Evolutionary conservation across 2,113 vertebrate species (phyloP), one percentile per base, ranked within the genome.

Genomic region (Ctenomys sociabilis): DNA sequence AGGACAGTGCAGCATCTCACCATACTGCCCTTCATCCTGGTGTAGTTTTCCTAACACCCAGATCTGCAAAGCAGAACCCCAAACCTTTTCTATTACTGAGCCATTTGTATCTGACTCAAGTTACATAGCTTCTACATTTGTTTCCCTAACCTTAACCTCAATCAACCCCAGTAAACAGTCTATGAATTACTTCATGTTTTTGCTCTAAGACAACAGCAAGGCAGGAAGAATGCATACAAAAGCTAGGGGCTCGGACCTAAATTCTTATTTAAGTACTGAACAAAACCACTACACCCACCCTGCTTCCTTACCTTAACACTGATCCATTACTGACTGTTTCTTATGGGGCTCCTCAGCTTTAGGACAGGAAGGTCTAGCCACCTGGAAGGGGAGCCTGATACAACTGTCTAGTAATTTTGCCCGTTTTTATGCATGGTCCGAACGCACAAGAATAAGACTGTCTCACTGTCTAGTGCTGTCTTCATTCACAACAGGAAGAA

Each of bases 251-350:
- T 35, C 32, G 17, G 49, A 77, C 43, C 77, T 59, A 78, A 77
- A 89, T 43, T 70, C 40, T 85, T 77, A n/a, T 45, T 96, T 45
- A 73, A 10, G 78, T 81, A 87, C 11, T 80, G 32, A 92, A 64
- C 84, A 68, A 66, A 92, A 52, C 49, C 30, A n/a, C 77, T 30
- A 87, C 28, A 17, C 4, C 37, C 3, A 28, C 35, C 26, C 75
- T 49, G 6, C 35, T 40, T 88, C 70, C 63, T 17, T 17, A 19
- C 52, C 90, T 45, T 86, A 90, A 68, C 19, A 49, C 26, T 73
- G 63, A 45, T 59, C 35, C 52, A 49, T 3, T 3, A 4, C 40
- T 24, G 12, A 35, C 37, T 49, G 4, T 10, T 59, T 85, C 64
- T 19, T 28, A 5, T 59, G 68, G 86, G 22, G n/a, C 64, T 45